Evolutionary conservation across 2,797 vertebrate genomes (phyloP), one percentile per base, ranked within the genome.

Genomic region (Bovichtus diacanthus): DNA sequence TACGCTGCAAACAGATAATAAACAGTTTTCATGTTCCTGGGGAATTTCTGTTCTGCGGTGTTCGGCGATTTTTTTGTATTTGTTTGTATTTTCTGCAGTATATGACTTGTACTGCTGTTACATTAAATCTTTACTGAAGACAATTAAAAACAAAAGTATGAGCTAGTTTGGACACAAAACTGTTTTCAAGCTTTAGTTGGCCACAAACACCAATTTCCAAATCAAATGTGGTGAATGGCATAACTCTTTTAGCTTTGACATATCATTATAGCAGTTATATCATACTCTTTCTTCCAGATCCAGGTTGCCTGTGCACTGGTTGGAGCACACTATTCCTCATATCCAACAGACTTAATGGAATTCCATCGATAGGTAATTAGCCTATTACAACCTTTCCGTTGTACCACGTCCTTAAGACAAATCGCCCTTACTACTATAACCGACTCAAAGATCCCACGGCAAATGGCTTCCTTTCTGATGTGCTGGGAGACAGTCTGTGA

Each of bases 401-500:
- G 89, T 84, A 80, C 38, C 53, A 68, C 8, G 15, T 90, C 81
- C 87, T 85, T 89, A 88, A 78, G 78, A 88, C 77, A 89, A 91
- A 90, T 89, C 77, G 29, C 73, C 81, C 82, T 70, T 59, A 73
- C 78, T 78, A 87, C 83, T 84, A 86, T 83, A 65, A 78, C 75
- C 9, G 71, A 82, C 81, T 87, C 76, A 82, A 72, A 88, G 83
- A 84, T 85, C 81, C 61, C 68, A 49, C 74, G 80, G 85, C 87
- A 88, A 93, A 92, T 86, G 82, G 82, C 82, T 89, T 86, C 71
- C 74, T 83, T 81, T 90, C 78, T 93, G 91, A 93, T 91, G 85
- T 87, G 82, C 86, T 78, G 27, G 65, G 75, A 93, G 85, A 92
- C 90, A 84, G 84, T 70, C 84, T 91, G 88, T 92, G 93, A 94